Conservation (phyloP, 2,797 vertebrate species). For the Scolopax rusticola region DNA sequence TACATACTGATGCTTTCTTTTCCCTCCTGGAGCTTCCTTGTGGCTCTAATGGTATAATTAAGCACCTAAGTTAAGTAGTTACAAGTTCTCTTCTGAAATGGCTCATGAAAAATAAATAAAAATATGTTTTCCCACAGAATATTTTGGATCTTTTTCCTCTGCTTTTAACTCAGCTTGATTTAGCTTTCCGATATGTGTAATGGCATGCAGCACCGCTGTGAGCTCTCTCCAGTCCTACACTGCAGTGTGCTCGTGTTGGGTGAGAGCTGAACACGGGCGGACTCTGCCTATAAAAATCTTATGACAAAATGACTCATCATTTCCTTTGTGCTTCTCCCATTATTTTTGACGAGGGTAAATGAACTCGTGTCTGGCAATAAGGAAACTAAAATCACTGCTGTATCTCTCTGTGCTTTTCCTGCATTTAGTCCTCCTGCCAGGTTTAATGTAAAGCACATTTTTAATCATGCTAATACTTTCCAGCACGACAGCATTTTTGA, state of each 20-base stretch:
- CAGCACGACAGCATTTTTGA: neutral
- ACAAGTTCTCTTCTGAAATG: neutral
- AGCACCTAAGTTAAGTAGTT: neutral
- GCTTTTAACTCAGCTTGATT: neutral
- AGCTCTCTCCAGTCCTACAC: neutral
- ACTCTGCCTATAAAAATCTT: neutral
- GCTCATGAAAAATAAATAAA: slow-evolving; percentile 1
- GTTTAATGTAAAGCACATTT: neutral
- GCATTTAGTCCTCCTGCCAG: neutral
- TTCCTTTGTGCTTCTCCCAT: neutral
- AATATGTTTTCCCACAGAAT: neutral
- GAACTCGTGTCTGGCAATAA: neutral
- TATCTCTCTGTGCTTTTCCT: neutral
- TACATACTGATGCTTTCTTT: neutral
- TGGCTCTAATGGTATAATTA: neutral
- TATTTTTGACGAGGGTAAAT: neutral
- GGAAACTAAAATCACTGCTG: neutral
- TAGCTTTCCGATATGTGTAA: neutral
- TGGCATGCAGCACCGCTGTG: neutral
- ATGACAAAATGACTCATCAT: neutral
- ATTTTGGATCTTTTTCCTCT: neutral
- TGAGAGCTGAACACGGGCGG: neutral
- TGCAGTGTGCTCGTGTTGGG: neutral
- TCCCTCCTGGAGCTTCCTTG: neutral
- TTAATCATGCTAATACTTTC: neutral